Evolutionary conservation across 1,140 invertebrate genomes (phyloP), one percentile per base, ranked within the genome.

Genomic region (Coenobita brevimanus): DNA sequence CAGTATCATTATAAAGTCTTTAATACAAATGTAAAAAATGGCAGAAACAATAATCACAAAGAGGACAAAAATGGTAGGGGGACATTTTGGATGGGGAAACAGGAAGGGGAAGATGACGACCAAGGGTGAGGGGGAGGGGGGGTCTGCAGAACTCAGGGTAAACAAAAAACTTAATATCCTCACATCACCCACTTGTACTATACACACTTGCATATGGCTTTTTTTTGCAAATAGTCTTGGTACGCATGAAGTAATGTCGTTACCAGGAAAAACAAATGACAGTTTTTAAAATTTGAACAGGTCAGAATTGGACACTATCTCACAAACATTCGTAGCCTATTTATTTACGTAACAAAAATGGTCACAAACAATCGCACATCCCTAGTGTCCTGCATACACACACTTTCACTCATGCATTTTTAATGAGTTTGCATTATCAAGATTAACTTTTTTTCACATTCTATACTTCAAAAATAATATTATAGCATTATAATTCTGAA

Each of bases 21-120:
- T 89, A 89, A 89, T 89, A 89, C 89, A 89, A 89, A 89, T 89
- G 89, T 89, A 89, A 89, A 89, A 89, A 89, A 89, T 89, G 82
- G 89, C 89, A 85, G 89, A 89, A 89, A 89, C 78, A 89, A 89
- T 83, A 89, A 86, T 81, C 46, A 89, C 73, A 67, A n/a, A 86
- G 82, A 85, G 80, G 86, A 82, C 78, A 82, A 82, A 85, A 89
- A 82, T 76, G 81, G 38, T 54, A 80, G 60, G 57, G 46, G 46
- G 46, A 8, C 46, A 50, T 50, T 50, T 50, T 50, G 46, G 46
- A 50, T 50, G 17, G 46, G 46, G 46, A 50, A 50, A 50, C 46
- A 50, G 46, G 46, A 8, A 50, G 6, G 46, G 46, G 62, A 33
- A 21, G 41, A 38, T n/a, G 21, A 43, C 21, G 67, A 21, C 64